Conservation (phyloP, 2,797 vertebrate genomes). For the Rhynchonycteris naso region DNA sequence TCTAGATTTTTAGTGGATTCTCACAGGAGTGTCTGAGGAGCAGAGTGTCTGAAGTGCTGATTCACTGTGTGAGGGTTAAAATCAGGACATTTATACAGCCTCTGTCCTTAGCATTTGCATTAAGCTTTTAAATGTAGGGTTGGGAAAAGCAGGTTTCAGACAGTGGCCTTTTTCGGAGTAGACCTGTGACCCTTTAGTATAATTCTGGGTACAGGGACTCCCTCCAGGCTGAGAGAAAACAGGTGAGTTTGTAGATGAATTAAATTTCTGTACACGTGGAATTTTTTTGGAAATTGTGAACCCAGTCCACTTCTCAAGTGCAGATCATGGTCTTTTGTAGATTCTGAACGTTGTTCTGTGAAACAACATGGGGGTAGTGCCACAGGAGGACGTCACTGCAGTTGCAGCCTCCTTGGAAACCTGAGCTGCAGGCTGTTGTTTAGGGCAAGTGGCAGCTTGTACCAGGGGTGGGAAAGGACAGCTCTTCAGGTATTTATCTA, state of each 20-base stretch:
- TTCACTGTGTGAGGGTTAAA: neutral
- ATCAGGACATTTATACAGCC: neutral
- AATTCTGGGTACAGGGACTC: neutral
- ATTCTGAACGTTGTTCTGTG: neutral
- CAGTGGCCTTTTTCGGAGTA: neutral
- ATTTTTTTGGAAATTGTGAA: neutral
- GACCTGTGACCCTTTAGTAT: neutral
- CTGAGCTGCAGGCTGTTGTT: neutral
- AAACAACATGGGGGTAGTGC: neutral
- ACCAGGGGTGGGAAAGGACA: neutral
- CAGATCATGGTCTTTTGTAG: neutral
- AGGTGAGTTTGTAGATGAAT: neutral
- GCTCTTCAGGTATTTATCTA: constrained; percentile 9
- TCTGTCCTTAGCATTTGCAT: neutral
- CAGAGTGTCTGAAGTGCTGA: neutral
- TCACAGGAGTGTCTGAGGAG: neutral
- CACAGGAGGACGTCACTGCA: neutral
- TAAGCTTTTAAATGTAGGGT: neutral
- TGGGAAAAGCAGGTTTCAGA: neutral
- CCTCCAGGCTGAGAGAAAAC: neutral
- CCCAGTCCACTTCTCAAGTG: neutral
- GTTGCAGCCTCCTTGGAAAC: constrained; percentile 30
- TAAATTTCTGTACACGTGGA: neutral
- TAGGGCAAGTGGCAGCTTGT: constrained; percentile 36
- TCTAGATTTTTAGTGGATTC: neutral